Evolutionary conservation across 2,888 invertebrate species (phyloP).

Genomic region (Maniola hyperantus): DNA sequence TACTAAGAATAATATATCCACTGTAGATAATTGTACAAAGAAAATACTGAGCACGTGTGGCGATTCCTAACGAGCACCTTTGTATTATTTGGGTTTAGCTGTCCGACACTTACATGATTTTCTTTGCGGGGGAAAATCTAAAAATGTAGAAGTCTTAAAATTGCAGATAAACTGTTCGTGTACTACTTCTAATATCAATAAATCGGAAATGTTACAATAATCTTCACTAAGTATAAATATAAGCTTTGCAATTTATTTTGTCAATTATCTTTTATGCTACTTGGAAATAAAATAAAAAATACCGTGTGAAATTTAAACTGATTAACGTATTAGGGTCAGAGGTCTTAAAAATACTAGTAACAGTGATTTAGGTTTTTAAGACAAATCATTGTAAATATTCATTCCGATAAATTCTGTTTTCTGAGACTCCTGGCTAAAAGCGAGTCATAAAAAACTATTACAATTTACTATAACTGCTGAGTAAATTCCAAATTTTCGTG

Average conservation of each 20-base stretch:
- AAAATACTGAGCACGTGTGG: conserved; percentile 33
- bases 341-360: too few relatives aligned
- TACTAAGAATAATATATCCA: background rate
- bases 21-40: conserved; percentile 15
- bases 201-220: background rate
- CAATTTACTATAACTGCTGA: too few relatives aligned
- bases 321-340: too few relatives aligned
- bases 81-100: conserved; percentile 31
- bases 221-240: background rate
- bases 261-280: background rate
- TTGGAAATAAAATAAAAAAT: background rate
- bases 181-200: background rate
- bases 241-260: background rate
- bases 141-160: conserved; percentile 4
- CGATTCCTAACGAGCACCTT: conserved; percentile 34
- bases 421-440: too few relatives aligned
- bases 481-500: background rate
- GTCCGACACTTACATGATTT: conserved; percentile 33
- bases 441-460: too few relatives aligned
- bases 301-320: too few relatives aligned
- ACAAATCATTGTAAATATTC: too few relatives aligned
- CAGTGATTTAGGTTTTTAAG: too few relatives aligned
- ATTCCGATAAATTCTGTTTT: too few relatives aligned
- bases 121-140: conserved; percentile 19
- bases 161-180: conserved; percentile 9